A percentile compares a stretch with the other conserved stretches of the same genome.
Conservation (phyloP, 2,113 vertebrate genomes). For the Gorsachius goisagi region DNA sequence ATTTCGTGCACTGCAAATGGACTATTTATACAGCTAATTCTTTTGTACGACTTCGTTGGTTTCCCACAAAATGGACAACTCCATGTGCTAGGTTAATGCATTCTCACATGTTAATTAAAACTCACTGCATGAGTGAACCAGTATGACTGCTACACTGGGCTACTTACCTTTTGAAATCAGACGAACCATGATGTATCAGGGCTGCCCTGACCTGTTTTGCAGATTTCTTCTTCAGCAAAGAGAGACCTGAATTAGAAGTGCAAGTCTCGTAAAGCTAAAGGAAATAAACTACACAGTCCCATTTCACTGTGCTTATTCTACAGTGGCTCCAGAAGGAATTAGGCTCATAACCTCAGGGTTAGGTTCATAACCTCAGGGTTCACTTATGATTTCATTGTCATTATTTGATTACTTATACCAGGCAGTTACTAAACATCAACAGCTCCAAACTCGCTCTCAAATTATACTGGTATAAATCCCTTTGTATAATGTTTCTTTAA, state of each 20-base stretch:
- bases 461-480: not conserved
- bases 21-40: not conserved
- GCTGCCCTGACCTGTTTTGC: not conserved
- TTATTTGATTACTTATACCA: not conserved
- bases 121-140: not conserved
- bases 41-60: not conserved
- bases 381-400: not conserved
- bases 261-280: not conserved
- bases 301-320: not conserved
- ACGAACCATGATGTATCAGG: not conserved
- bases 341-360: not conserved
- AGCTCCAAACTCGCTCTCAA: not conserved
- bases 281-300: not conserved
- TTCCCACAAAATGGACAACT: not conserved
- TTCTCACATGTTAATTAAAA: not conserved
- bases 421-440: not conserved
- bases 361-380: not conserved
- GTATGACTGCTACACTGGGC: not conserved
- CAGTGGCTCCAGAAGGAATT: not conserved
- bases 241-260: not conserved
- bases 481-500: not conserved
- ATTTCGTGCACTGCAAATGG: not conserved
- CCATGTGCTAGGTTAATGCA: not conserved
- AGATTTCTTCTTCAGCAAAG: not conserved
- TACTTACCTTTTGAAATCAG: not conserved